phyloP scores from a whole-genome alignment of 2,888 invertebrate species.

The Tuberolachnus salignus region DNA sequence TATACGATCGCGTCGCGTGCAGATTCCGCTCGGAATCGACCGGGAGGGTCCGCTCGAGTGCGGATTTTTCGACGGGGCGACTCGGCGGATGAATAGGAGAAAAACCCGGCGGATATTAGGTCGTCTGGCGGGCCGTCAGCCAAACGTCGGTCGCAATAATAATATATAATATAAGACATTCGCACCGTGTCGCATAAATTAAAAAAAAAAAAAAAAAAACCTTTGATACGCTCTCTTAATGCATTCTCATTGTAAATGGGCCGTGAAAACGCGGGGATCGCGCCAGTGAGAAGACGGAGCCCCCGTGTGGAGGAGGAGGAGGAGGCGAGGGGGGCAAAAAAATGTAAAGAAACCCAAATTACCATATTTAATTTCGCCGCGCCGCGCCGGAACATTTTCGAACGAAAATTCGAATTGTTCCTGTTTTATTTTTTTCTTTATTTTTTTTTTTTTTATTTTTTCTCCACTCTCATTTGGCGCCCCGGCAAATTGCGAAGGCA shows the following conservation, averaged over 20 bases:
- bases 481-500: neutral
- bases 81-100: too few species aligned
- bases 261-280: slow-evolving; percentile 41
- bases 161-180: slow-evolving; percentile 26
- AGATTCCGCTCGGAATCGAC: too few species aligned
- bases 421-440: neutral
- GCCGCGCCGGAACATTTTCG: slow-evolving; percentile 16
- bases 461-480: neutral
- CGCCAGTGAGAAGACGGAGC: neutral
- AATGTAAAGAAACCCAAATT: slow-evolving; percentile 26
- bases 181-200: slow-evolving; percentile 41
- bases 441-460: neutral
- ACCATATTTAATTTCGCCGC: slow-evolving; percentile 52
- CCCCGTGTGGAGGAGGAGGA: too few species aligned
- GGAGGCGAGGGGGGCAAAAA: neutral
- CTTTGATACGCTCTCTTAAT: slow-evolving; percentile 50
- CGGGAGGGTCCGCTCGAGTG: too few species aligned
- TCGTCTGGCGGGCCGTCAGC: slow-evolving; percentile 36
- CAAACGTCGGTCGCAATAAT: slow-evolving; percentile 37
- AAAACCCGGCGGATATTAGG: slow-evolving; percentile 23
- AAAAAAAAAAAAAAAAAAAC: slow-evolving; percentile 5
- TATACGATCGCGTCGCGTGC: too few species aligned
- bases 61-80: too few species aligned
- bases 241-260: slow-evolving; percentile 50
- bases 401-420: slow-evolving; percentile 18